These are phyloP conservation scores for Crematogaster levior DNA, from an alignment of 2,888 invertebrate species.

Conservation along the genomic window DNA sequence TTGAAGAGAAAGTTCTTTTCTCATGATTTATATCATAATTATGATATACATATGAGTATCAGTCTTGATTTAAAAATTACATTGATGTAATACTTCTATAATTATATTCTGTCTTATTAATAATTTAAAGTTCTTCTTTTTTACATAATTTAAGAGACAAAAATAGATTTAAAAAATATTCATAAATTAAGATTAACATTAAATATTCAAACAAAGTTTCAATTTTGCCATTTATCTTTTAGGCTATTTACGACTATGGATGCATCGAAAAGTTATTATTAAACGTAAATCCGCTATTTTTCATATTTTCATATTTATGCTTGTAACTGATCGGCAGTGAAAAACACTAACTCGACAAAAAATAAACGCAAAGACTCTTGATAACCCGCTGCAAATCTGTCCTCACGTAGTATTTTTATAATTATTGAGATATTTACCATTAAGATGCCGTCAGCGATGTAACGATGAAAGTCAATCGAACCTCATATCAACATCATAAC, in stretches of 20 bases:
- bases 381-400: conserved; percentile 27
- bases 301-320: conserved; percentile 33
- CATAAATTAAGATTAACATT: neutral
- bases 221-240: neutral
- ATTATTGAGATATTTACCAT: neutral
- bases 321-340: conserved; percentile 36
- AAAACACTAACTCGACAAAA: conserved; percentile 12
- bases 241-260: neutral
- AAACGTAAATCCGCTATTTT: conserved; percentile 18
- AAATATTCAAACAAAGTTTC: neutral
- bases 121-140: neutral
- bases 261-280: conserved; percentile 33
- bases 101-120: neutral
- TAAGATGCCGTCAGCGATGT: neutral
- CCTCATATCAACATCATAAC: neutral
- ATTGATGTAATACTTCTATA: neutral
- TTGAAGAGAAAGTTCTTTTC: neutral
- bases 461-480: neutral
- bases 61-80: conserved; percentile 22
- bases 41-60: neutral
- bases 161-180: neutral
- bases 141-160: neutral
- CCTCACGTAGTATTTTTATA: conserved; percentile 5
- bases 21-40: conserved; percentile 6
- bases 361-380: conserved; percentile 5